A percentile compares a stretch with the other conserved stretches of the same genome.
These are phyloP conservation scores for Meandrusa payeni DNA, from an alignment of 2,888 invertebrate genomes.

Conservation along the genomic window DNA sequence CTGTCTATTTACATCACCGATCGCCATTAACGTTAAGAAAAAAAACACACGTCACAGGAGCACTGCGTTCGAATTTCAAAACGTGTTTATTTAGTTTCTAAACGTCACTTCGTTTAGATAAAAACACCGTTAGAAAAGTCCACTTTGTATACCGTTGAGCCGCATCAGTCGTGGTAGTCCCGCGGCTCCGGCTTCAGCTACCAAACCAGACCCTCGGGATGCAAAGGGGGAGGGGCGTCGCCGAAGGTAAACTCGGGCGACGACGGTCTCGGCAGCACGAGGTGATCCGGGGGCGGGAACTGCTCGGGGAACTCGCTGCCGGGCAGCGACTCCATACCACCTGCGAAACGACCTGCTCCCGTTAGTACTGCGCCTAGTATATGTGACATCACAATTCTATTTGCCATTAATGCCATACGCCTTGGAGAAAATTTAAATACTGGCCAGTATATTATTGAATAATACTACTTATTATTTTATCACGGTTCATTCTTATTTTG, in stretches of 20 bases:
- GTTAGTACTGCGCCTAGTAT: slow-evolving; percentile 58
- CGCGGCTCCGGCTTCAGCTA: slow-evolving; percentile 82
- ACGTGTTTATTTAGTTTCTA: too few species aligned
- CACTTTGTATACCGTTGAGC: slow-evolving; percentile 73
- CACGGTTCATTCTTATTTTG: too few species aligned
- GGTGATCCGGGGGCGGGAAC: slow-evolving; percentile 84
- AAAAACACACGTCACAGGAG: slow-evolving; percentile 10
- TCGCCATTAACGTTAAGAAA: slow-evolving; percentile 9
- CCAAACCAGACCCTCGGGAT: slow-evolving; percentile 77
- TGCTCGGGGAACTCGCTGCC: slow-evolving; percentile 75
- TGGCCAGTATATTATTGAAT: too few species aligned
- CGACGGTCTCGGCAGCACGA: slow-evolving; percentile 86
- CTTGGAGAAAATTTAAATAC: too few species aligned
- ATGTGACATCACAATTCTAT: background rate
- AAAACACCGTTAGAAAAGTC: slow-evolving; percentile 53
- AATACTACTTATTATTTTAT: too few species aligned
- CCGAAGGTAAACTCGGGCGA: slow-evolving; percentile 87
- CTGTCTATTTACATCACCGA: background rate
- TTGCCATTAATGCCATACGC: too few species aligned
- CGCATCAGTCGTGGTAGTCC: slow-evolving; percentile 81
- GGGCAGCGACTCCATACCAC: slow-evolving; percentile 82
- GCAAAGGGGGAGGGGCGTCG: slow-evolving; percentile 73
- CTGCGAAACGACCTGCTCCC: slow-evolving; percentile 90
- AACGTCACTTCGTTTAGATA: slow-evolving; percentile 34
- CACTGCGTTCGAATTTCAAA: slow-evolving; percentile 23